phyloP scores from a whole-genome alignment of 2,888 invertebrate species.

The Cosmia trapezina region DNA sequence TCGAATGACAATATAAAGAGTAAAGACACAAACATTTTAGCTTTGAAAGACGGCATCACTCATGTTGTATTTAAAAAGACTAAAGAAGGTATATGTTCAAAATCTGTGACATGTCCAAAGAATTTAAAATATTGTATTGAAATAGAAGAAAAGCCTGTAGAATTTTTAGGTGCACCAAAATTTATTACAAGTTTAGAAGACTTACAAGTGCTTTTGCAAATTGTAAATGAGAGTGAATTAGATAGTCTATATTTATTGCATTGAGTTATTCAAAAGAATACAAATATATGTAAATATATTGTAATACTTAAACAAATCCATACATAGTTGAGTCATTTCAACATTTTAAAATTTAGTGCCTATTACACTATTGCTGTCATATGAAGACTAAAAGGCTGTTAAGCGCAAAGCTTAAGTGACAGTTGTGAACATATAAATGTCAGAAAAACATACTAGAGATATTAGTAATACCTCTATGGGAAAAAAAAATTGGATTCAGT shows the following conservation, averaged over 20 bases:
- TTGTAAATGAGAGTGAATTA: slow-evolving; percentile 86
- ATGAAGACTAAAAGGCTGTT: slow-evolving; percentile 36
- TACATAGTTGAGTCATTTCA: slow-evolving; percentile 59
- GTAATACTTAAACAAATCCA: slow-evolving; percentile 51
- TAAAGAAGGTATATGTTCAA: slow-evolving; percentile 77
- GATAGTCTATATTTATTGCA: slow-evolving; percentile 84
- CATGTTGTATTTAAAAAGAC: slow-evolving; percentile 85
- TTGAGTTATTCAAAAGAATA: slow-evolving; percentile 68
- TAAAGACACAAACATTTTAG: slow-evolving; percentile 57
- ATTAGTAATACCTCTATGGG: not conserved
- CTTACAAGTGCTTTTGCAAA: slow-evolving; percentile 87
- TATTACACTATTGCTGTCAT: slow-evolving; percentile 33
- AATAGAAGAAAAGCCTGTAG: slow-evolving; percentile 83
- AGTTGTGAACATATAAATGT: not conserved
- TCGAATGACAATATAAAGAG: slow-evolving; percentile 56
- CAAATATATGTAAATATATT: slow-evolving; percentile 61
- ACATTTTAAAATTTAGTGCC: slow-evolving; percentile 63
- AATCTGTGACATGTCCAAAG: slow-evolving; percentile 85
- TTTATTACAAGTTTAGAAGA: slow-evolving; percentile 86
- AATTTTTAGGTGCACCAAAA: slow-evolving; percentile 88
- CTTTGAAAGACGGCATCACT: slow-evolving; percentile 70
- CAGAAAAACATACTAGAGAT: not conserved
- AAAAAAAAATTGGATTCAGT: not conserved
- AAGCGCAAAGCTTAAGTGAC: not conserved
- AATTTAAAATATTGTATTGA: slow-evolving; percentile 85